Base-by-base conservation (phyloP, 2,113 vertebrate genomes). In the Peromyscus maniculatus region DNA sequence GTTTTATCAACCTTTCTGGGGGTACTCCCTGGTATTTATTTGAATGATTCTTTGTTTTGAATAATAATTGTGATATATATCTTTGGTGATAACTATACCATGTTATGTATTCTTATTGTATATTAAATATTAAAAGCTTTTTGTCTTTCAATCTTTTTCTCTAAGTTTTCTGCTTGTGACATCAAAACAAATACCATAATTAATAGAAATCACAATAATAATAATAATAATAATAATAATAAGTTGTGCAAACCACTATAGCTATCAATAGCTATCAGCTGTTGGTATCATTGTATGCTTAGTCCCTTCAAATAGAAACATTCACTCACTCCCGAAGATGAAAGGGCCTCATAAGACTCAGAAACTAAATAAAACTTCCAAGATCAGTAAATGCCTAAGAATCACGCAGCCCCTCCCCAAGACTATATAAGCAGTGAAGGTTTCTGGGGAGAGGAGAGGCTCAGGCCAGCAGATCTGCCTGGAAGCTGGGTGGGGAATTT, bases 121-220 rank as follows among this genome's bases (percentile, higher is more conserved):
- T 75, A 36, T 59, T 72, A 49, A 80, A 90, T 31, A 74, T 22
- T 84, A 79, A 97, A 96, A 96, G 12, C 71, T 46, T 80, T 79
- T 83, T 92, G 72, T 87, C 59, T 87, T 95, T 28, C 13, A 16
- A 83, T 87, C 15, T 97, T 62, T 87, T 96, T 74, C 33, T 74
- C 26, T 19, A 83, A 84, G 62, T 89, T 24, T 28, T 97, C 49
- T 97, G 55, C 92, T 78, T 89, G 7, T 62, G n/a, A 46, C n/a
- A 89, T 62, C 5, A 12, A 77, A n/a, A 11, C 8, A 89, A 49
- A 49, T 62, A 39, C 3, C n/a, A 74, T 39, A 74, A 39, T 74
- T 49, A 91, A 75, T 78, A 52, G 17, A 19, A 79, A 33, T 77
- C 28, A 94, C 31, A 92, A 77, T 13, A 46, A 43, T 43, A 77